Percentiles rank a stretch among this genome's conserved stretches.
phyloP scores from a whole-genome alignment of 2,113 vertebrate species.

The Aptenodytes forsteri region DNA sequence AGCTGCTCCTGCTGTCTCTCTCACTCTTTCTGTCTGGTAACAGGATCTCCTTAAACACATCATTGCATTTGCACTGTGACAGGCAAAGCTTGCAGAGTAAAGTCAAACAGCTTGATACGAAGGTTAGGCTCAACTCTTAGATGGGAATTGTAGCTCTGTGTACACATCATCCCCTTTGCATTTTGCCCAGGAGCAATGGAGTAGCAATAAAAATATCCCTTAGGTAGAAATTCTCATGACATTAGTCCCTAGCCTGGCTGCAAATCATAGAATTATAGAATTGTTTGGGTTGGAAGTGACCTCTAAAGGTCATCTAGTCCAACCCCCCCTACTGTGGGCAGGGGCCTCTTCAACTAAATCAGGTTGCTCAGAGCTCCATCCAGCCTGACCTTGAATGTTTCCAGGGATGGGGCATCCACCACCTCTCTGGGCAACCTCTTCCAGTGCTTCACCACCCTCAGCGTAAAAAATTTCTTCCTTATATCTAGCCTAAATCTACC shows the following conservation, averaged over 20 bases:
- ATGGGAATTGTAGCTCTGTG: background rate
- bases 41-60: background rate
- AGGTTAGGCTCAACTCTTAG: background rate
- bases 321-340: too few relatives aligned
- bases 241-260: slow-evolving; percentile 9
- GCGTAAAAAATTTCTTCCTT: too few relatives aligned
- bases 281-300: too few relatives aligned
- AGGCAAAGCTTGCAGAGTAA: background rate
- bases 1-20: slow-evolving; percentile 12
- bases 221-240: background rate
- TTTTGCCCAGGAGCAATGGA: slow-evolving; percentile 18
- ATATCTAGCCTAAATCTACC: too few relatives aligned
- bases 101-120: background rate
- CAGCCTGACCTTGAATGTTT: too few relatives aligned
- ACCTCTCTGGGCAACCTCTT: too few relatives aligned
- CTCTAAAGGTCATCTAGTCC: too few relatives aligned
- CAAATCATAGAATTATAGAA: background rate
- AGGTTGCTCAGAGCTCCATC: too few relatives aligned
- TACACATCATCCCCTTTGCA: background rate
- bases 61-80: background rate
- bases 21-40: background rate
- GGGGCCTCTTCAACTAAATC: too few relatives aligned
- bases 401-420: too few relatives aligned
- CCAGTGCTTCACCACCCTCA: too few relatives aligned
- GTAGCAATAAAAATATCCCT: background rate